Conservation (phyloP, 2,113 vertebrate species). For the Ailuropoda melanoleuca region DNA sequence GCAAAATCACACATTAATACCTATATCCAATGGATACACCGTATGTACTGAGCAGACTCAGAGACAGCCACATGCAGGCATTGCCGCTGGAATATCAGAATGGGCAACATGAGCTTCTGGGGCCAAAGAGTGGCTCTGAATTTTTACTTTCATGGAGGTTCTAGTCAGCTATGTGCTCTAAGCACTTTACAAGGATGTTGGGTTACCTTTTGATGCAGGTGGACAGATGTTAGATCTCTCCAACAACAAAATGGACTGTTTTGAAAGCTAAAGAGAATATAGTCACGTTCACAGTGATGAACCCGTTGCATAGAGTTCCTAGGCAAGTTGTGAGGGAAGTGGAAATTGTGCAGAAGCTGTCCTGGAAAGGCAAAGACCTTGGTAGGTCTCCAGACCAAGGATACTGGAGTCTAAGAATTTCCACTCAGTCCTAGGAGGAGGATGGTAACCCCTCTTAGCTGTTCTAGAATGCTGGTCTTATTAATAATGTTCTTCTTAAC, state of each 20-base stretch:
- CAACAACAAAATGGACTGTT: background rate
- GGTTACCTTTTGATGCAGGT: background rate
- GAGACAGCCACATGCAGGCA: background rate
- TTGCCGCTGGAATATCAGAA: background rate
- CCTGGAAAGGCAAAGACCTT: background rate
- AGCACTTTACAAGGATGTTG: background rate
- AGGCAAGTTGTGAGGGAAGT: background rate
- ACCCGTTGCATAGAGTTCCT: background rate
- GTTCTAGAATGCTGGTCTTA: background rate
- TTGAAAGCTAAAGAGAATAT: slow-evolving; percentile 2
- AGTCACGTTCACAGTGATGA: background rate
- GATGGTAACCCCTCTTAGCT: background rate
- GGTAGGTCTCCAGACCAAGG: background rate
- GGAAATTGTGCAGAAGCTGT: background rate
- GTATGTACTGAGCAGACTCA: background rate
- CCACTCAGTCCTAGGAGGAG: background rate
- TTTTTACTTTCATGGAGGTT: background rate
- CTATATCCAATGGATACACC: background rate
- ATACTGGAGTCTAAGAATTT: background rate
- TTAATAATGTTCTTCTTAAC: background rate
- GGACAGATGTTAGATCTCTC: background rate
- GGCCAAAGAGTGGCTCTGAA: background rate
- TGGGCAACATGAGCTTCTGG: background rate
- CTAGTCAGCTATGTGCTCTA: background rate
- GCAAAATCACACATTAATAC: background rate